These are phyloP conservation scores for Tenthredo mesomela DNA, from an alignment of 2,888 invertebrate genomes.

Conservation along the genomic window DNA sequence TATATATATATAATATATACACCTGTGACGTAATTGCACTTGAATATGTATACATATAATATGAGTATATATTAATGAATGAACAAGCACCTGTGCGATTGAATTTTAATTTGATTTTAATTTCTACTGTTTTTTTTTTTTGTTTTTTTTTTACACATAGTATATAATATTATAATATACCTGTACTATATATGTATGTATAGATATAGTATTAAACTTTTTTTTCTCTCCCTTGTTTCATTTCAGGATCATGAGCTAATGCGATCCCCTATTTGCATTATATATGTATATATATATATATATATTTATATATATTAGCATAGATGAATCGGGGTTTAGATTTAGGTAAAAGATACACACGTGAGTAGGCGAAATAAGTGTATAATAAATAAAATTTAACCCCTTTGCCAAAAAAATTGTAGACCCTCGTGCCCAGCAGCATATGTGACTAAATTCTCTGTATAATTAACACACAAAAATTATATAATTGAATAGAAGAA, in stretches of 20 bases:
- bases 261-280: slow-evolving; percentile 12
- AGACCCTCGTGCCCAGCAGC: no score
- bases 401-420: no score
- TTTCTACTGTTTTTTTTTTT: slow-evolving; percentile 53
- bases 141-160: neutral
- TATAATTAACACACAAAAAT: neutral
- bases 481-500: neutral
- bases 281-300: neutral
- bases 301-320: slow-evolving; percentile 65
- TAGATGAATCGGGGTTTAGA: slow-evolving; percentile 72
- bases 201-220: slow-evolving; percentile 57
- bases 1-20: no score
- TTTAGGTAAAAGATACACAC: slow-evolving; percentile 60
- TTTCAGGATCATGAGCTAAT: neutral
- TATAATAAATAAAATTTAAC: no score
- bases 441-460: slow-evolving; percentile 13
- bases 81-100: slow-evolving; percentile 70
- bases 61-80: no score
- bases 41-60: no score
- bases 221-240: neutral
- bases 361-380: neutral
- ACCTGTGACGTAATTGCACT: no score
- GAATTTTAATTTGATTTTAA: slow-evolving; percentile 65
- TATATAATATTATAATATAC: no score
- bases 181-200: no score